These are phyloP conservation scores for Plectrocnemia conspersa DNA, from an alignment of 1,140 invertebrate genomes.

Conservation along the genomic window DNA sequence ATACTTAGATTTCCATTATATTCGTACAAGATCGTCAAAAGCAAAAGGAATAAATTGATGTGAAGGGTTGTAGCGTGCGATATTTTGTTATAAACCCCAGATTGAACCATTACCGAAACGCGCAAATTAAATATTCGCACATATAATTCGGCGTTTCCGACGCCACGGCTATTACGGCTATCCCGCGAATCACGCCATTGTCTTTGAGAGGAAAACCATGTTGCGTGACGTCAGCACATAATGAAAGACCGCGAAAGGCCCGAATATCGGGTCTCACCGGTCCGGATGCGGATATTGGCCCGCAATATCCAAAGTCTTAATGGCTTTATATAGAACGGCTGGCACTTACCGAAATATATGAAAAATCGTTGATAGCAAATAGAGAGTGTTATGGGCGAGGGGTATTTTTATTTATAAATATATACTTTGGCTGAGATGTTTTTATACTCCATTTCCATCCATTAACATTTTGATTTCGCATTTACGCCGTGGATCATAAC, in stretches of 20 bases:
- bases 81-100: no score
- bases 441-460: constrained; percentile 7
- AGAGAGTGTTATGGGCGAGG: neutral
- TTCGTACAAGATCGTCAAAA: no score
- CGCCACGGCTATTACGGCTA: neutral
- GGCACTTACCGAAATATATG: neutral
- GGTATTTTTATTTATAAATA: neutral
- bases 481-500: no score
- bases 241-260: constrained; percentile 2
- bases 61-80: no score
- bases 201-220: constrained; percentile 21
- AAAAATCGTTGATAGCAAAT: neutral
- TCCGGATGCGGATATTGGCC: constrained; percentile 29
- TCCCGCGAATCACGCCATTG: neutral
- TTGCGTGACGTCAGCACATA: constrained; percentile 25
- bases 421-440: neutral
- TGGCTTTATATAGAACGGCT: constrained; percentile 7
- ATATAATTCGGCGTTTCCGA: no score
- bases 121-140: no score
- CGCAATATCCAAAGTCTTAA: constrained; percentile 10
- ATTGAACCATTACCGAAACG: no score
- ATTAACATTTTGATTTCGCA: constrained; percentile 15
- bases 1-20: no score
- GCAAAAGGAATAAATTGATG: no score
- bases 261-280: constrained; percentile 14